A percentile compares a stretch with the other conserved stretches of the same genome.
Evolutionary conservation across 2,113 vertebrate species (phyloP).

Genomic region (Scalopus aquaticus): DNA sequence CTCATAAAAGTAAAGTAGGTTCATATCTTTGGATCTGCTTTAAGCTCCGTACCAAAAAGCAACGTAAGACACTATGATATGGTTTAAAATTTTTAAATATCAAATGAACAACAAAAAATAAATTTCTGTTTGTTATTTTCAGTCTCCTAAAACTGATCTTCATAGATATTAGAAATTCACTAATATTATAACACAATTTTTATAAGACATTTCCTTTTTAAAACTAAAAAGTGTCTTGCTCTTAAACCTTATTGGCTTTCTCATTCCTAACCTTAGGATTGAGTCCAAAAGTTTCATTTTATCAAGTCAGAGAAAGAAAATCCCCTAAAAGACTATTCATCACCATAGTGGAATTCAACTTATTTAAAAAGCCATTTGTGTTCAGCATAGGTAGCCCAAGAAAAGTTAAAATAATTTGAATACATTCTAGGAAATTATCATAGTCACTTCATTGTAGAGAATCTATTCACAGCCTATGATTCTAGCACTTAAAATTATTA

Average conservation of each 20-base stretch:
- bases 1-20: too few relatives aligned
- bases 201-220: background rate
- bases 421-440: constrained; percentile 63
- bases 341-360: constrained; percentile 42
- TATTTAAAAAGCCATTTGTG: constrained; percentile 34
- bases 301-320: constrained; percentile 26
- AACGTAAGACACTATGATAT: background rate
- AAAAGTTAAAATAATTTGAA: constrained; percentile 52
- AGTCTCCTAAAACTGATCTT: background rate
- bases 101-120: background rate
- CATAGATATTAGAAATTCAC: background rate
- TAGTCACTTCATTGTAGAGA: constrained; percentile 44
- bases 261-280: background rate
- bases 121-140: background rate
- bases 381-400: constrained; percentile 4
- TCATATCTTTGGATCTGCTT: background rate
- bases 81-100: background rate
- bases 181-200: background rate
- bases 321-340: background rate
- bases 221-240: background rate
- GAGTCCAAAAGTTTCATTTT: constrained; percentile 48
- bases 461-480: background rate
- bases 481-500: constrained; percentile 29
- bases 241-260: background rate
- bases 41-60: background rate